These are phyloP conservation scores for Phortica magna DNA, from an alignment of 2,888 invertebrate species.

Conservation along the genomic window DNA sequence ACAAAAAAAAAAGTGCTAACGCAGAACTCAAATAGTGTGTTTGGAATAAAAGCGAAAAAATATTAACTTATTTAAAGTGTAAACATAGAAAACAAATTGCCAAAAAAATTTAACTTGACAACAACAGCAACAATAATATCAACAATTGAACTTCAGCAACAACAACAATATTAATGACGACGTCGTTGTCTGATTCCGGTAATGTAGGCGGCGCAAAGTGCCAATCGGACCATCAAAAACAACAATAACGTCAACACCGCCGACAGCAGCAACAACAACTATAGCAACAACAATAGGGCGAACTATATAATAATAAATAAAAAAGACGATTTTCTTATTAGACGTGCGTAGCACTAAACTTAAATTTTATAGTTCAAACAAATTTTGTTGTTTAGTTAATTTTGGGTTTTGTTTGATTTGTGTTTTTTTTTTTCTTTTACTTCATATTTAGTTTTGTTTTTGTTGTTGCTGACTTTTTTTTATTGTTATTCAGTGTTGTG, in stretches of 20 bases:
- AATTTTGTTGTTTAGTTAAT: slow-evolving; percentile 38
- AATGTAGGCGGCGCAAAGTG: too few relatives aligned
- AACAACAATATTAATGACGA: not conserved
- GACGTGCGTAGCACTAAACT: slow-evolving; percentile 61
- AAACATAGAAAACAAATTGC: not conserved
- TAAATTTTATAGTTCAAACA: slow-evolving; percentile 70
- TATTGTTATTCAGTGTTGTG: slow-evolving; percentile 51
- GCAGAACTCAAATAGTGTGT: not conserved
- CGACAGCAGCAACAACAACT: slow-evolving; percentile 13
- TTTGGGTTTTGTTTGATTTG: slow-evolving; percentile 42
- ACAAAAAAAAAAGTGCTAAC: not conserved
- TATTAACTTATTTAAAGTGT: not conserved
- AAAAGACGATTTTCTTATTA: not conserved
- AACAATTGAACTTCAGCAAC: slow-evolving; percentile 1
- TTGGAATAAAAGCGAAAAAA: not conserved
- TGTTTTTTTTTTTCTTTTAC: slow-evolving; percentile 25
- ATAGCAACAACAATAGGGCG: slow-evolving; percentile 22
- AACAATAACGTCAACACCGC: not conserved
- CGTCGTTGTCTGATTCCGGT: too few relatives aligned
- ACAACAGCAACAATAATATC: not conserved
- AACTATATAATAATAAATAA: not conserved
- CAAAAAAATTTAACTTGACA: not conserved
- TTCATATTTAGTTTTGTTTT: slow-evolving; percentile 46
- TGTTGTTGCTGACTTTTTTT: slow-evolving; percentile 41
- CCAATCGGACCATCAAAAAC: not conserved